Evolutionary conservation across 1,140 invertebrate species (phyloP).

Genomic region (Dreissena rostriformis): DNA sequence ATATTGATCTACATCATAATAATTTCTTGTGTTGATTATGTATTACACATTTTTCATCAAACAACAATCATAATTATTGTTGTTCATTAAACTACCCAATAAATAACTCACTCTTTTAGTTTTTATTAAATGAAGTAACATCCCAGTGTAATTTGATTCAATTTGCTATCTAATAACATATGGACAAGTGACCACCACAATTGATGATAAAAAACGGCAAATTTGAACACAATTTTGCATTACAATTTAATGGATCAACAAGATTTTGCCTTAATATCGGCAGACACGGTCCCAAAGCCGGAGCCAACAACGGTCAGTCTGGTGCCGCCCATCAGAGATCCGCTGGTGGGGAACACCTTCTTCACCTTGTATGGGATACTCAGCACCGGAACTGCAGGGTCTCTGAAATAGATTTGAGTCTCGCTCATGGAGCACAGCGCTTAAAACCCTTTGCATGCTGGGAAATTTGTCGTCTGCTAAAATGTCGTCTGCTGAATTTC

Average conservation of each 20-base stretch:
- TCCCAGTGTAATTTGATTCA: not conserved
- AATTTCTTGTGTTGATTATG: too few species aligned
- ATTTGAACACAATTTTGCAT: not conserved
- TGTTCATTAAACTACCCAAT: not conserved
- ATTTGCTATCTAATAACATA: too few species aligned
- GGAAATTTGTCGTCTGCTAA: too few species aligned
- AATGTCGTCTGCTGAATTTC: too few species aligned
- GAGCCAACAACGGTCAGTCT: slow-evolving; percentile 69
- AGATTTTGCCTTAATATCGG: slow-evolving; percentile 51
- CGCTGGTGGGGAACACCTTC: slow-evolving; percentile 67
- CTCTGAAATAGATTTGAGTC: too few species aligned
- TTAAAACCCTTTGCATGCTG: too few species aligned
- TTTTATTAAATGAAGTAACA: not conserved
- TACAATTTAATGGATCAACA: not conserved
- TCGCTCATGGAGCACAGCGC: too few species aligned
- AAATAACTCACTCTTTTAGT: not conserved
- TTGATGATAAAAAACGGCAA: not conserved
- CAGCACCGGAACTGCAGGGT: slow-evolving; percentile 26
- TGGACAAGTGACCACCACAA: too few species aligned
- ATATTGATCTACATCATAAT: too few species aligned
- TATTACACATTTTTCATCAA: too few species aligned
- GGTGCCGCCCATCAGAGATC: slow-evolving; percentile 76
- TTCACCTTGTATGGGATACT: slow-evolving; percentile 58
- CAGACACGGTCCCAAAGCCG: slow-evolving; percentile 66
- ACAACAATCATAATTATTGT: too few species aligned